phyloP scores from a whole-genome alignment of 2,797 vertebrate genomes.

The Halcyon badia region DNA sequence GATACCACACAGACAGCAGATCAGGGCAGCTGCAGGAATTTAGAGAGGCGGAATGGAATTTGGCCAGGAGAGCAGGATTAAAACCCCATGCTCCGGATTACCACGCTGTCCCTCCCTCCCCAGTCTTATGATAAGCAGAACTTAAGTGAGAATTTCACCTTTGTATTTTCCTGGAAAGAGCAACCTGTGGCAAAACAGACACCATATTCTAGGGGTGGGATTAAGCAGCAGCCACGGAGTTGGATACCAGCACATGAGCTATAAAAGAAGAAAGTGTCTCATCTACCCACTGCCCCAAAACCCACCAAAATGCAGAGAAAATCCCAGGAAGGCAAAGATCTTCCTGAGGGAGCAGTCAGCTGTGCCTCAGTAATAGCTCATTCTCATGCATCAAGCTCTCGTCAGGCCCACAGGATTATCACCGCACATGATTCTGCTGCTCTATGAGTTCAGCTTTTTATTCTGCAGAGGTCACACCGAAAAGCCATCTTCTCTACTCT shows the following conservation, averaged over 20 bases:
- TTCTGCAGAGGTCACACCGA: background rate
- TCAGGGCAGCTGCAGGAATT: slow-evolving; percentile 36
- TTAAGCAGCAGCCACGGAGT: background rate
- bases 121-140: slow-evolving; percentile 5
- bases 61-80: slow-evolving; percentile 47
- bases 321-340: background rate
- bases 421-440: background rate
- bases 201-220: background rate
- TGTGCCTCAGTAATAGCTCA: background rate
- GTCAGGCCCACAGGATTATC: background rate
- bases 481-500: background rate
- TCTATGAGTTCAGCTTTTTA: background rate
- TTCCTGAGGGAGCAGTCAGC: background rate
- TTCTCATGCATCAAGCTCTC: background rate
- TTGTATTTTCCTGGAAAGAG: background rate
- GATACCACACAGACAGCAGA: slow-evolving; percentile 34
- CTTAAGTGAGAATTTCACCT: background rate
- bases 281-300: background rate
- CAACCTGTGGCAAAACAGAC: background rate
- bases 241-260: background rate
- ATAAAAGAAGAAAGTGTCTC: background rate
- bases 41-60: slow-evolving; percentile 70
- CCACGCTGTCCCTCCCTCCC: background rate
- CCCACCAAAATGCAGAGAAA: background rate
- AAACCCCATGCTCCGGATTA: slow-evolving; percentile 64